Conservation (phyloP, 2,888 invertebrate species). For the Idaea aversata region DNA sequence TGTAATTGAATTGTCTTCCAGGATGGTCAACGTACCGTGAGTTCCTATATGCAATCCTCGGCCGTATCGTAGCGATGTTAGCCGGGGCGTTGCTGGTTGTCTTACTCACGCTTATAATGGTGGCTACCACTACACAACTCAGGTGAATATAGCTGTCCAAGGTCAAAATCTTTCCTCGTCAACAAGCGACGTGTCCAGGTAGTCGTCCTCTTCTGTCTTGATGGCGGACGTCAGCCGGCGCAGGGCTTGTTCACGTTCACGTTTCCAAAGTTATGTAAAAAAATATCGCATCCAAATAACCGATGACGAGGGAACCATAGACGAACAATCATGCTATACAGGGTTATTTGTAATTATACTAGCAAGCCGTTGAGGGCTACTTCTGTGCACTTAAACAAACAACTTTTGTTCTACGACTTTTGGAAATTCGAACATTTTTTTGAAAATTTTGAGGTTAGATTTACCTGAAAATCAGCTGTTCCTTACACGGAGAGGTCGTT, state of each 20-base stretch:
- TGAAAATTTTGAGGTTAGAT: no score
- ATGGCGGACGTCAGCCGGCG: slow-evolving; percentile 81
- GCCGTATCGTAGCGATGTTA: slow-evolving; percentile 35
- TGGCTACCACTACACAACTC: slow-evolving; percentile 52
- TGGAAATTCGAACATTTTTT: no score
- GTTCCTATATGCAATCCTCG: slow-evolving; percentile 35
- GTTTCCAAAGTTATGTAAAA: no score
- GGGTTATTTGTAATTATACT: no score
- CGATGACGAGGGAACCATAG: no score
- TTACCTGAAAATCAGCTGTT: no score
- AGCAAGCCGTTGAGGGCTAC: no score
- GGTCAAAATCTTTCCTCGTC: slow-evolving; percentile 82
- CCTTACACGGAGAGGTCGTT: no score
- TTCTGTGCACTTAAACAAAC: no score
- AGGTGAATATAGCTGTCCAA: slow-evolving; percentile 38
- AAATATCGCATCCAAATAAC: no score
- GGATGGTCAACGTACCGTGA: slow-evolving; percentile 50
- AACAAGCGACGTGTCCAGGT: slow-evolving; percentile 84
- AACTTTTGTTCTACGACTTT: no score
- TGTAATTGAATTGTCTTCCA: slow-evolving; percentile 24
- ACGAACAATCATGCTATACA: no score
- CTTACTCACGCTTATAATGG: slow-evolving; percentile 38
- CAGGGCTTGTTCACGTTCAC: slow-evolving; percentile 78
- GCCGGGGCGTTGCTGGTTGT: slow-evolving; percentile 32
- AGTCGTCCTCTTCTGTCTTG: slow-evolving; percentile 84